Evolutionary conservation across 2,113 vertebrate species (phyloP).

Genomic region (Brachypodius melanocephalos): DNA sequence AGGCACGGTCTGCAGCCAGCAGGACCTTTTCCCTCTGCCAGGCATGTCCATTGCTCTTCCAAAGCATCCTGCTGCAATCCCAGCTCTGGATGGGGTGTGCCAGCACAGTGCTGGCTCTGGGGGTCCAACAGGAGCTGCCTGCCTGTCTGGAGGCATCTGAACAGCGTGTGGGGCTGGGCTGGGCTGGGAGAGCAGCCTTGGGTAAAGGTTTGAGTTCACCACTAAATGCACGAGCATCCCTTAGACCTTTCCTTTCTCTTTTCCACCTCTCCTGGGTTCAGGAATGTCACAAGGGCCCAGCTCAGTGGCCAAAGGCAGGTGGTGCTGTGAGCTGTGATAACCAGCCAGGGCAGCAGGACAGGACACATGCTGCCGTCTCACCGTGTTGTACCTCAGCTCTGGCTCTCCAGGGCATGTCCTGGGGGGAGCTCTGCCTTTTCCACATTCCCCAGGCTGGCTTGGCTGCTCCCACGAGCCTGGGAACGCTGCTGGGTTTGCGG

Average conservation of each 20-base stretch:
- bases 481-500: not conserved
- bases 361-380: not conserved
- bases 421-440: not conserved
- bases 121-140: not conserved
- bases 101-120: not conserved
- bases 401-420: not conserved
- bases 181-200: not conserved
- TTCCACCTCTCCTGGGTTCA: not conserved
- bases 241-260: not conserved
- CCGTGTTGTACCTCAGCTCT: not conserved
- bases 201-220: not conserved
- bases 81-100: not conserved
- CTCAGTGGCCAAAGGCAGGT: not conserved
- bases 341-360: not conserved
- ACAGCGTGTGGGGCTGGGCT: not conserved
- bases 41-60: not conserved
- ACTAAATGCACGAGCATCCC: fast-evolving
- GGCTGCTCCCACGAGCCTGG: not conserved
- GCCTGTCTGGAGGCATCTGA: not conserved
- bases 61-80: not conserved
- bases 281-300: not conserved
- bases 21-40: not conserved
- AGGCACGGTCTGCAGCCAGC: not conserved
- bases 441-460: not conserved
- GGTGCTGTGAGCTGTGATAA: not conserved